Base-by-base conservation (phyloP, 2,888 invertebrate genomes). In the Meliscaeva auricollis region DNA sequence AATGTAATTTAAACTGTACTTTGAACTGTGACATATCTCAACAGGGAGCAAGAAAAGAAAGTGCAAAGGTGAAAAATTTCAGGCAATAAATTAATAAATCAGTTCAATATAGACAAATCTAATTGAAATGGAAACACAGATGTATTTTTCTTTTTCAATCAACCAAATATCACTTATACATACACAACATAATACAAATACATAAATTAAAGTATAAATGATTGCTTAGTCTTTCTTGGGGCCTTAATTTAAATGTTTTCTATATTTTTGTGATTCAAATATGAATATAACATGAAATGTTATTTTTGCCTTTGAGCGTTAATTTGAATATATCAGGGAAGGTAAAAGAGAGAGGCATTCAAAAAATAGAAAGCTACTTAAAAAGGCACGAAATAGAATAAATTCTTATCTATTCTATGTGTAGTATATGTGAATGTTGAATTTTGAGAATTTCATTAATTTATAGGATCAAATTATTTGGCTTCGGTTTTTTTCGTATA, bases 81-180 rank as follows among this genome's bases (percentile, higher is more conserved):
- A 50, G 50, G 50, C 50, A 50, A 22, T 50, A 9, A 50, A 50
- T 22, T 50, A 22, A 50, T 11, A 22, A 50, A 50, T 50, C 50
- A 20, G 46, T 50, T 50, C 20, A 50, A 50, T 22, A 3, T 22
- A 9, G 11, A 2, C 13, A 48, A 48, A 48, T 41, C 6, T 20
- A 50, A 22, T 13, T 50, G 9, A 22, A 50, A 50, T 4, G 20
- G 50, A 50, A 50, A 50, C 20, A 2, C 9, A n/a, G n/a, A n/a
- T 13, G 50, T 13, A 20, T 48, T 48, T 48, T 7, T 20, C 2
- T 17, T n/a, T 48, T 20, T n/a, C 20, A 48, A 48, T 44, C 44
- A 44, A 44, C n/a, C n/a, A 15, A 11, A 41, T 41, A 1, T 13
- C 4, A 41, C 13, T 13, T 4, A 4, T 41, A 3, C 11, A 41